phyloP scores from a whole-genome alignment of 2,113 vertebrate species.

The Myodes glareolus region DNA sequence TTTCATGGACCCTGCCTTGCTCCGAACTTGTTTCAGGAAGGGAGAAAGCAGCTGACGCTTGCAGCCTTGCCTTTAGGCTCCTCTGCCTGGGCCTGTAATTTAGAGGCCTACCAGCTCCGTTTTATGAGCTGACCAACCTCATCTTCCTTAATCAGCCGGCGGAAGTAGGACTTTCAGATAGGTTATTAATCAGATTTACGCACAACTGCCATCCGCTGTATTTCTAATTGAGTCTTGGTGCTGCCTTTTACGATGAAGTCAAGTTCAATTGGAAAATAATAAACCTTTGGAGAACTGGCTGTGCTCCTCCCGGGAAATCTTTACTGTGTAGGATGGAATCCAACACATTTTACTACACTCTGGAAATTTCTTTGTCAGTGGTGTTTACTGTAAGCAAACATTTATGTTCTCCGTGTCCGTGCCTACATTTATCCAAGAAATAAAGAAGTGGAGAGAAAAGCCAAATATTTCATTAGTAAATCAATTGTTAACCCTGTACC shows the following conservation, averaged over 20 bases:
- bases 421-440: slow-evolving; percentile 12
- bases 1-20: not conserved
- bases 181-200: slow-evolving; percentile 66
- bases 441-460: slow-evolving; percentile 48
- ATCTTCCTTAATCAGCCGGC: slow-evolving; percentile 54
- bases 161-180: slow-evolving; percentile 49
- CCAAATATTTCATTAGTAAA: slow-evolving; percentile 62
- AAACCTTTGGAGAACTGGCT: slow-evolving; percentile 37
- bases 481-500: slow-evolving; percentile 15
- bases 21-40: slow-evolving; percentile 29
- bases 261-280: slow-evolving; percentile 70
- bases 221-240: slow-evolving; percentile 58
- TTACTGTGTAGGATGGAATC: not conserved
- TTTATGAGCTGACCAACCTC: slow-evolving; percentile 38
- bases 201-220: slow-evolving; percentile 32
- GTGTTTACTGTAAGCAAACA: slow-evolving; percentile 48
- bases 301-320: not conserved
- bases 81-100: slow-evolving; percentile 17
- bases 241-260: slow-evolving; percentile 63
- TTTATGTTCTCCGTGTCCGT: slow-evolving; percentile 24
- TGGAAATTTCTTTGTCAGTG: slow-evolving; percentile 56
- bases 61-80: not conserved
- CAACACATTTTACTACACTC: not conserved
- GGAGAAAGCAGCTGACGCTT: not conserved
- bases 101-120: slow-evolving; percentile 23